Percentiles rank a stretch among this genome's conserved stretches.
phyloP scores from a whole-genome alignment of 92 coral and sea anemone species.

The Galaxea fascicularis region DNA sequence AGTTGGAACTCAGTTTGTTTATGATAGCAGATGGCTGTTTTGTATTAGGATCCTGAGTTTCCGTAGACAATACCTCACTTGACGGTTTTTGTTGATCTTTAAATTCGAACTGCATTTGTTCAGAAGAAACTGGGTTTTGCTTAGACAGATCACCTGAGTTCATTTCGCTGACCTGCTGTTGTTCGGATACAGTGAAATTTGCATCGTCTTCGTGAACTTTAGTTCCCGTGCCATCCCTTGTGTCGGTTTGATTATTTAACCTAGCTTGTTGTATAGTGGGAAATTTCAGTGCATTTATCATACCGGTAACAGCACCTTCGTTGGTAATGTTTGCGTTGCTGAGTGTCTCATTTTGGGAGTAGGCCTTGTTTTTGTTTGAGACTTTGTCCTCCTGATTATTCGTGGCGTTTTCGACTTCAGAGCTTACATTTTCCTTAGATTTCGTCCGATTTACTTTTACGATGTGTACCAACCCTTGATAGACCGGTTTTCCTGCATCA shows the following conservation, averaged over 20 bases:
- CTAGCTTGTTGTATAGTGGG: background rate
- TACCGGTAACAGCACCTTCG: background rate
- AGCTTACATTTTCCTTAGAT: slow-evolving; percentile 13
- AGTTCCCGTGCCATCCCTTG: background rate
- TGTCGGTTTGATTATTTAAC: background rate
- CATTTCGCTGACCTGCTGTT: background rate
- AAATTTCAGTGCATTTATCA: background rate
- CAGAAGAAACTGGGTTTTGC: background rate
- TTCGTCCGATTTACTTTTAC: slow-evolving; percentile 26
- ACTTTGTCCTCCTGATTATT: background rate
- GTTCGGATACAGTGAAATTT: slow-evolving; percentile 14
- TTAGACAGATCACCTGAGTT: background rate
- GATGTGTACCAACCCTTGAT: slow-evolving; percentile 37
- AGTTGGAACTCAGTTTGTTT: slow-evolving; percentile 9
- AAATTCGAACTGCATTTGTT: background rate
- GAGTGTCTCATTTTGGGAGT: background rate
- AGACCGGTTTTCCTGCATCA: slow-evolving; percentile 33
- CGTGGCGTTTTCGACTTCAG: background rate
- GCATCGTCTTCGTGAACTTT: background rate
- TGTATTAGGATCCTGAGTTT: background rate
- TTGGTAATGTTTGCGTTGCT: background rate
- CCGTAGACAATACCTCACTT: background rate
- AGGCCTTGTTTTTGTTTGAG: background rate
- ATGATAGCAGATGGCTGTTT: slow-evolving; percentile 28
- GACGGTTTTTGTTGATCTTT: background rate